Conservation (phyloP, 2,888 invertebrate species). For the Eueremaeus valkanovi region DNA sequence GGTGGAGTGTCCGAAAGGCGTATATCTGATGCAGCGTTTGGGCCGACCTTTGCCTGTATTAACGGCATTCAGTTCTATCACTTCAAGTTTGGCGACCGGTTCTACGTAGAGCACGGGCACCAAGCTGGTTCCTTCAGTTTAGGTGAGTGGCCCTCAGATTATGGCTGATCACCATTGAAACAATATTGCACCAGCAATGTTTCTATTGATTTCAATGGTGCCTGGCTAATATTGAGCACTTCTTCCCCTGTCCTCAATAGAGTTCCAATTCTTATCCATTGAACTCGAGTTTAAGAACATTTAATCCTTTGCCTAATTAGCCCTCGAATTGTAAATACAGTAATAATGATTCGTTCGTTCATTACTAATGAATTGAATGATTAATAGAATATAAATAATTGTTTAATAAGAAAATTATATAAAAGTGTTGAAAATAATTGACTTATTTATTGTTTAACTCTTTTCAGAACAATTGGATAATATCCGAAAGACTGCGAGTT, state of each 20-base stretch:
- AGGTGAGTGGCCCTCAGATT: constrained; percentile 24
- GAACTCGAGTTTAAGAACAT: neutral
- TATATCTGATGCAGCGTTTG: constrained; percentile 35
- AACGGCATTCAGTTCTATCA: constrained; percentile 41
- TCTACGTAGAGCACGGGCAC: constrained; percentile 40
- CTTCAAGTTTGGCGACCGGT: constrained; percentile 39
- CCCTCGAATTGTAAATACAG: no score
- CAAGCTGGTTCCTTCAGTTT: constrained; percentile 40
- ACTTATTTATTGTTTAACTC: neutral
- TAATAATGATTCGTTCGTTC: no score
- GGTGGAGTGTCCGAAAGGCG: constrained; percentile 37
- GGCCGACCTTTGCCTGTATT: constrained; percentile 39
- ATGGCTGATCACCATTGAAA: no score
- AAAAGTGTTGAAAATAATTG: neutral
- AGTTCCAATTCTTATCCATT: neutral
- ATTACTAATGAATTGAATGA: neutral
- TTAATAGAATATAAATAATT: neutral
- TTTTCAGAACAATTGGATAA: constrained; percentile 37
- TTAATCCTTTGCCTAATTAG: no score
- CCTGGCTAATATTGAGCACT: no score
- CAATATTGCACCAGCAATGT: no score
- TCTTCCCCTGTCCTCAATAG: neutral
- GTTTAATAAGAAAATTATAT: neutral
- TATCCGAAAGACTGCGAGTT: neutral
- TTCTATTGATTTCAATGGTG: no score